Percentiles rank a stretch among this genome's conserved stretches.
These are phyloP conservation scores for Acanthis flammea DNA, from an alignment of 2,797 vertebrate species.

Conservation along the genomic window DNA sequence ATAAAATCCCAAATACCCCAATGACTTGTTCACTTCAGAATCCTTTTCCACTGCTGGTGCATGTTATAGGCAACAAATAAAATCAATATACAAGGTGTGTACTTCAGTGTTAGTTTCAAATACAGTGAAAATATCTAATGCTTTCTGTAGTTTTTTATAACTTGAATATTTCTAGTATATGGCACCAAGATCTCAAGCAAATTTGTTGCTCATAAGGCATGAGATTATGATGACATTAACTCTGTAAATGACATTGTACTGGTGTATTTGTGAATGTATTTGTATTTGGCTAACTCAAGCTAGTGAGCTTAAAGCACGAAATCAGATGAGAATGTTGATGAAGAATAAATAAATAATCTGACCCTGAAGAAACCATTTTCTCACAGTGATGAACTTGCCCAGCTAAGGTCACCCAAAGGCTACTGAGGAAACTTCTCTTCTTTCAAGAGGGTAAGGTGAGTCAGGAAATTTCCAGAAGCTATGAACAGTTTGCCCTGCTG, in stretches of 20 bases:
- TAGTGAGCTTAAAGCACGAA: not conserved
- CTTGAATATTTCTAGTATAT: not conserved
- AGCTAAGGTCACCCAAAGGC: not conserved
- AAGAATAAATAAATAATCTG: not conserved
- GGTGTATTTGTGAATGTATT: not conserved
- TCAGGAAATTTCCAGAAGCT: not conserved
- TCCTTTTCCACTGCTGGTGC: not conserved
- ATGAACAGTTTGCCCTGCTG: not conserved
- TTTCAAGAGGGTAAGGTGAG: not conserved
- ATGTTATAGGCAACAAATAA: not conserved
- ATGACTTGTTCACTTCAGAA: not conserved
- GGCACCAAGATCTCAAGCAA: not conserved
- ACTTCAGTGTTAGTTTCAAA: not conserved
- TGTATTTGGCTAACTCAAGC: not conserved
- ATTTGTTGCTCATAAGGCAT: not conserved
- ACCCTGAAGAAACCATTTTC: not conserved
- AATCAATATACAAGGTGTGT: not conserved
- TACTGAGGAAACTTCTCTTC: not conserved
- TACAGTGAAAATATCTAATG: not conserved
- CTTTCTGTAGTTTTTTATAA: not conserved
- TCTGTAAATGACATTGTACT: not conserved
- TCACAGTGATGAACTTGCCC: not conserved
- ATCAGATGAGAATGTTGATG: not conserved
- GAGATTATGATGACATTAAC: not conserved
- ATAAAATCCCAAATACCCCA: not conserved